Base-by-base conservation (phyloP, 2,888 invertebrate genomes). In the Fabriciana adippe region DNA sequence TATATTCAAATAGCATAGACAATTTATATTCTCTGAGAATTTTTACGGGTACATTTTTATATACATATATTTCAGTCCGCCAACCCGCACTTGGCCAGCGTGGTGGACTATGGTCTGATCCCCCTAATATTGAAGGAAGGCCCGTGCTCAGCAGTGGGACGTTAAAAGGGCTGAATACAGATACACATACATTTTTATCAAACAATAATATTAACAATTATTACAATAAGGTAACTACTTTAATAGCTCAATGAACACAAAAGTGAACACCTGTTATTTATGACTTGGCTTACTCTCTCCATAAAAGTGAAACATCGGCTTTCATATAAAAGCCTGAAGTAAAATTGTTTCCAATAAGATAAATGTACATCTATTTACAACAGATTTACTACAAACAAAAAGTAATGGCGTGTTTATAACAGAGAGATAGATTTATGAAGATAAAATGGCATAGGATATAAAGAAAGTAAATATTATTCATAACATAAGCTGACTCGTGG, bases 401-500 rank as follows among this genome's bases (percentile, higher is more conserved):
- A 60, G 50, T 55, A 55, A 68, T 60, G 61, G 35, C 47, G 47
- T 54, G 57, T 47, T 48, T 62, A 64, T 64, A 68, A 48, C 61
- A 53, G n/a, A 53, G 55, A 41, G 63, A 61, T 68, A 69, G 64
- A 73, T 60, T 61, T 69, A 69, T 68, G 67, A 70, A 70, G 68
- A 72, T 68, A 72, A 73, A 69, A 73, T 69, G 67, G 35, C 70
- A 63, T 55, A 35, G 59, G 68, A 71, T 65, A 71, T 62, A 71
- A 61, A 72, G 66, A 70, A 55, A 71, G 73, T 73, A 74, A 74
- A 74, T 74, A 68, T 74, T 74, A 74, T 73, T 74, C 73, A 75
- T 72, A 71, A 69, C 71, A 70, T 71, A 72, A 72, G 73, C 67
- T 68, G 68, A 61, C 66, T 61, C 64, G 64, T 71, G 59, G 64